Evolutionary conservation across 2,888 invertebrate genomes (phyloP).

Genomic region (Mythimna impura): DNA sequence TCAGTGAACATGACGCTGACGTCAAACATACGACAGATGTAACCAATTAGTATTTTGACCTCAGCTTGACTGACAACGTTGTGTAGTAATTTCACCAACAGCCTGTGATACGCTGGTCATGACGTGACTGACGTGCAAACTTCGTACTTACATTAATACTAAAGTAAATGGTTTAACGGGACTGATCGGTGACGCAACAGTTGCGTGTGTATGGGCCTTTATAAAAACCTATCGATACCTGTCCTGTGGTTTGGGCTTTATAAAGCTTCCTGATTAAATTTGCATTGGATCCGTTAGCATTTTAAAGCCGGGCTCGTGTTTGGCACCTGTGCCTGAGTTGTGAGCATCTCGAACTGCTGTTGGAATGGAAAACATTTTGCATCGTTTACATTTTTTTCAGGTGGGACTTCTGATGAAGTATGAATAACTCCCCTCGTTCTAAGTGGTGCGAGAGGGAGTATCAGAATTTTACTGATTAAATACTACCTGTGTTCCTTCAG

Average conservation of each 20-base stretch:
- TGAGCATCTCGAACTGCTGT: conserved; percentile 32
- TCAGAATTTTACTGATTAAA: no score
- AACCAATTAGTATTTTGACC: no score
- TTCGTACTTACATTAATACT: no score
- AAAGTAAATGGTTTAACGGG: no score
- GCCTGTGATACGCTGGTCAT: not conserved
- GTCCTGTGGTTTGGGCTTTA: conserved; percentile 50
- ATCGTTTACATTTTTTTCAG: not conserved
- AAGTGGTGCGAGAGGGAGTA: no score
- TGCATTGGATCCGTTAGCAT: conserved; percentile 70
- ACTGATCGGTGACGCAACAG: not conserved
- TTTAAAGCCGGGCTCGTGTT: conserved; percentile 63
- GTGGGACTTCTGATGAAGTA: no score
- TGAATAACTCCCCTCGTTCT: no score
- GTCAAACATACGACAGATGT: not conserved
- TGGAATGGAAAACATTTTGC: conserved; percentile 28
- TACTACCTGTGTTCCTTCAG: no score
- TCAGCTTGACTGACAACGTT: no score
- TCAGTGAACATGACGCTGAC: not conserved
- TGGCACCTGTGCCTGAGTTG: conserved; percentile 62
- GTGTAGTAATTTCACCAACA: no score
- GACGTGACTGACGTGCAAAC: no score
- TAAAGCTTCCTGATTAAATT: conserved; percentile 73
- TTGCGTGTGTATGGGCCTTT: conserved; percentile 3
- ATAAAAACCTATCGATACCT: conserved; percentile 13